Percentiles rank a stretch among this genome's conserved stretches.
Evolutionary conservation across 2,797 vertebrate genomes (phyloP).

Genomic region (Psittacula echo): DNA sequence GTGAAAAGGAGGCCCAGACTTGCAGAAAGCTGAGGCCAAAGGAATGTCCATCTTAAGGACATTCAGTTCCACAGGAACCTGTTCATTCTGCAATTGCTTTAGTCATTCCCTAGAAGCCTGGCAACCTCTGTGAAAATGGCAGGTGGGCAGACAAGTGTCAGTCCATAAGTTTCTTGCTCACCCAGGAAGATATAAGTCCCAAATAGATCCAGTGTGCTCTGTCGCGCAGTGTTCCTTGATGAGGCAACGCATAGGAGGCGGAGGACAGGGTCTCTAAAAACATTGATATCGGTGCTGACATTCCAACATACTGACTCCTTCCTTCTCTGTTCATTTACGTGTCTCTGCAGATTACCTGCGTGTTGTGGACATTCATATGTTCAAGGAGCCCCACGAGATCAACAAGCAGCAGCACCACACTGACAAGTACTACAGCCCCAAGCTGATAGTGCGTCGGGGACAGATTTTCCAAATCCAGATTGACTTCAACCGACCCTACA

Average conservation of each 20-base stretch:
- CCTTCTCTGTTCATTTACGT: background rate
- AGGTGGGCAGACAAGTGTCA: background rate
- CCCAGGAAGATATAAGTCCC: background rate
- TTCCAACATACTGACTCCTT: background rate
- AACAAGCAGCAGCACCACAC: conserved; percentile 90
- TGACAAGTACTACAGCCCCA: conserved; percentile 73
- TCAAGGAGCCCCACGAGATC: conserved; percentile 73
- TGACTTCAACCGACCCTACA: conserved; percentile 85
- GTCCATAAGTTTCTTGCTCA: background rate
- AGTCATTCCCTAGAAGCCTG: background rate
- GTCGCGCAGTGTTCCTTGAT: rapidly evolving
- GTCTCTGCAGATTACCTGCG: conserved; percentile 83
- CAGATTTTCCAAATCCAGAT: conserved; percentile 89
- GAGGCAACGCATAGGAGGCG: background rate
- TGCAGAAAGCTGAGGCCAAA: background rate
- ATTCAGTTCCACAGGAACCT: background rate
- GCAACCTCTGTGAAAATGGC: background rate
- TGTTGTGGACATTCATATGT: conserved; percentile 82
- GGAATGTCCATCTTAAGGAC: background rate
- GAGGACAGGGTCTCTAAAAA: background rate
- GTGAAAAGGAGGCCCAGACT: background rate
- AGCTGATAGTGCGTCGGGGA: conserved; percentile 89
- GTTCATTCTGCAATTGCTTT: background rate
- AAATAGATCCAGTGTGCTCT: background rate
- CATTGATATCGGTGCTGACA: background rate